A percentile compares a stretch with the other conserved stretches of the same genome.
Evolutionary conservation across 2,113 vertebrate genomes (phyloP).

Genomic region (Cettia cetti): DNA sequence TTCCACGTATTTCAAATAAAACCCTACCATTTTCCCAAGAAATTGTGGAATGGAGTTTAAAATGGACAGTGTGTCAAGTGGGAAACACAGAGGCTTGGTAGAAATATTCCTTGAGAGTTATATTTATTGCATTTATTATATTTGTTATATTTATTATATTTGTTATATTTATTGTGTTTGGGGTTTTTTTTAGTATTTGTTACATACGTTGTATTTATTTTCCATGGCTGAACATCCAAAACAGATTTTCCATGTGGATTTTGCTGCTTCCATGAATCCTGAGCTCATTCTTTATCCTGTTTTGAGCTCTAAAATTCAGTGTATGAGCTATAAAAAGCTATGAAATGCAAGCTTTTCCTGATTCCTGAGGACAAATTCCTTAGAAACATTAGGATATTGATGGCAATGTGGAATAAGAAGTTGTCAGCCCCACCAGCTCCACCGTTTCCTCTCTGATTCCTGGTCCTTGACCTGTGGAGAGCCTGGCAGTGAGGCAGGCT

Average conservation of each 20-base stretch:
- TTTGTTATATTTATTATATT: neutral
- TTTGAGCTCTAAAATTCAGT: neutral
- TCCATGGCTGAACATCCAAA: too few species aligned
- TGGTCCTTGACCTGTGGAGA: neutral
- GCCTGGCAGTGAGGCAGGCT: neutral
- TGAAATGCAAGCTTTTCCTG: neutral
- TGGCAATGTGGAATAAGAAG: rapidly evolving
- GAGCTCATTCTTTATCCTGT: neutral
- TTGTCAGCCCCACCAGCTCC: neutral
- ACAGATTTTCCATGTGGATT: neutral
- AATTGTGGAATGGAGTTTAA: neutral
- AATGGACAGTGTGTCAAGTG: neutral
- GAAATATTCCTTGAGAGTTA: neutral
- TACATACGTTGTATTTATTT: neutral
- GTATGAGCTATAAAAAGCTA: neutral
- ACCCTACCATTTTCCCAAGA: neutral
- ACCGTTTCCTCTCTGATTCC: neutral
- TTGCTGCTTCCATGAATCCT: neutral
- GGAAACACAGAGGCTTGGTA: neutral
- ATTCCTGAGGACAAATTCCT: neutral
- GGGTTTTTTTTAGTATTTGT: too few species aligned
- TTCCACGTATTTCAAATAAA: neutral
- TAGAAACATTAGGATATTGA: neutral
- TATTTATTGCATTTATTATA: neutral
- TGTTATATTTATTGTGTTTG: neutral